Conservation (phyloP, 2,888 invertebrate species). For the Tetheella fluctuosa region DNA sequence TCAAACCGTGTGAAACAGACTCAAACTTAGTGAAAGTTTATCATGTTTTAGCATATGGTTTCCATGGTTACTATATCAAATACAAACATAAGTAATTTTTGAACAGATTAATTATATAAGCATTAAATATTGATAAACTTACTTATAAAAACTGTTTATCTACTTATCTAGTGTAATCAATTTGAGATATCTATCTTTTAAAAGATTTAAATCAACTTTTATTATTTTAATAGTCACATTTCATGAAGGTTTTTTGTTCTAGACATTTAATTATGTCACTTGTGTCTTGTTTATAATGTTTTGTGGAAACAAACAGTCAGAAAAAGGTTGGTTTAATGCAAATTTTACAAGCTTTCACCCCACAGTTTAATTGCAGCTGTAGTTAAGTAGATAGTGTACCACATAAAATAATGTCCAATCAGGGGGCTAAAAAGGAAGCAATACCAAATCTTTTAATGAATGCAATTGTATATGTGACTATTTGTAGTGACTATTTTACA, state of each 20-base stretch:
- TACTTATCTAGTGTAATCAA: neutral
- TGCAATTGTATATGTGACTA: too few species aligned
- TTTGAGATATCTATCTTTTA: neutral
- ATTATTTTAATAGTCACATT: neutral
- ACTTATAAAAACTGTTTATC: neutral
- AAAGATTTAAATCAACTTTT: neutral
- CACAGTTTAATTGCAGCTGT: too few species aligned
- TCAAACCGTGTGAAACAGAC: neutral
- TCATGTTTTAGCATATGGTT: neutral
- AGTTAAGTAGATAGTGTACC: too few species aligned
- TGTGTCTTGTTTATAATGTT: constrained; percentile 1
- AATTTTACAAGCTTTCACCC: neutral
- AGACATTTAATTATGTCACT: constrained; percentile 14
- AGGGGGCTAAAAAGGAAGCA: too few species aligned
- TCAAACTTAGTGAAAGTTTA: neutral
- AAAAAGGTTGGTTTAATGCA: neutral
- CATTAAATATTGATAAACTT: neutral
- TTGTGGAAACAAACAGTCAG: neutral
- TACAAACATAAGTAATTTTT: neutral
- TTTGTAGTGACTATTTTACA: too few species aligned
- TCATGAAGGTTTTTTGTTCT: neutral
- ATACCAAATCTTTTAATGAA: too few species aligned
- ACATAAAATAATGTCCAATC: too few species aligned
- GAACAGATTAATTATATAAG: neutral
- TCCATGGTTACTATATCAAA: neutral